Evolutionary conservation across 2,888 invertebrate genomes (phyloP).

Genomic region (Rhopalosiphum nymphaeae): DNA sequence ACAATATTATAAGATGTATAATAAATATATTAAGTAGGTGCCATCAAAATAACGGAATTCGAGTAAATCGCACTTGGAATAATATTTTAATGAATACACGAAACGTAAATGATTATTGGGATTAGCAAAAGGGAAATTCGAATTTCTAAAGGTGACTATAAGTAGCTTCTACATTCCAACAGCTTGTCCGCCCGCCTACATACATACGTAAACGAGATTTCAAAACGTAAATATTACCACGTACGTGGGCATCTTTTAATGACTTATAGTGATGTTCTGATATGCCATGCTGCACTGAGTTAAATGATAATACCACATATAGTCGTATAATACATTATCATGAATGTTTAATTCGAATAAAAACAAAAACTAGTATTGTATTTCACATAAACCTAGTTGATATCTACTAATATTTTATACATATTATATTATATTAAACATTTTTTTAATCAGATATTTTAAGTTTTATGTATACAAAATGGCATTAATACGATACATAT

Average conservation of each 20-base stretch:
- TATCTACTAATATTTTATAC: neutral
- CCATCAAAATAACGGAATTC: neutral
- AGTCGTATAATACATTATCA: neutral
- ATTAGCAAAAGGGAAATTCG: neutral
- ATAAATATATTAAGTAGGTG: neutral
- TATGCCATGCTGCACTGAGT: neutral
- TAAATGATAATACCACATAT: neutral
- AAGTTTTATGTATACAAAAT: neutral
- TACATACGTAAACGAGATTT: neutral
- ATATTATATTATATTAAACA: neutral
- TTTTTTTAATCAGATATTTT: neutral
- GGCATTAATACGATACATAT: neutral
- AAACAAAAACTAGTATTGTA: neutral
- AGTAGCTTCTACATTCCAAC: neutral
- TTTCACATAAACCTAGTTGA: neutral
- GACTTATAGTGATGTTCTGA: neutral
- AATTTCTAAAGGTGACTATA: neutral
- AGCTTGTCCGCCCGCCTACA: neutral
- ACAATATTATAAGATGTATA: neutral
- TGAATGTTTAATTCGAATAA: neutral
- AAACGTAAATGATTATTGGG: neutral
- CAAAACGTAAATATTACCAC: neutral
- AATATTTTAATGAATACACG: neutral
- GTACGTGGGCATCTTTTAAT: slow-evolving; percentile 2
- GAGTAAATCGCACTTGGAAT: neutral